A percentile compares a stretch with the other conserved stretches of the same genome.
phyloP scores from a whole-genome alignment of 1,140 invertebrate genomes.

The Euwallacea fornicatus region DNA sequence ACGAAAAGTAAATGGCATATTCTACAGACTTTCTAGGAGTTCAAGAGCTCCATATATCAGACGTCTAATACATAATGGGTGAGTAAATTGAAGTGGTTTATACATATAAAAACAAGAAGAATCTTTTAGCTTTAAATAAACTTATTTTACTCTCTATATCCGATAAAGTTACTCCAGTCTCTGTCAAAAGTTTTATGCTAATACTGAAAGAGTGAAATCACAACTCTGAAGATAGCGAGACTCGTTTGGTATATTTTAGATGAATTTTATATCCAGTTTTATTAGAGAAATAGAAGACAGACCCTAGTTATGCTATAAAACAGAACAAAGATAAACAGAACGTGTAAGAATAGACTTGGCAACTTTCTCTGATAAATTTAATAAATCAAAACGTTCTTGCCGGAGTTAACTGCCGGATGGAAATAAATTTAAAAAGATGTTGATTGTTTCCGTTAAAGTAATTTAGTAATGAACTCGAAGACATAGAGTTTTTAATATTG shows the following conservation, averaged over 20 bases:
- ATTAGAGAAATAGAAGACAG: conserved; percentile 5
- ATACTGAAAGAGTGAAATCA: conserved; percentile 12
- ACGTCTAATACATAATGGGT: conserved; percentile 2
- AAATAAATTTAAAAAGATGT: conserved; percentile 4
- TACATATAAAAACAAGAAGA: too few relatives aligned
- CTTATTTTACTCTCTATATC: not conserved
- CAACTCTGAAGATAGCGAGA: conserved; percentile 7
- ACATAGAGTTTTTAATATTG: conserved; percentile 4
- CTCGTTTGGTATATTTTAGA: not conserved
- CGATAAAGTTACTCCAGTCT: not conserved
- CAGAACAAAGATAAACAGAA: conserved; percentile 14
- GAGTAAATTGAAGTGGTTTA: not conserved
- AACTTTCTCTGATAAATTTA: conserved; percentile 21
- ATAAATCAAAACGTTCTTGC: conserved; percentile 11
- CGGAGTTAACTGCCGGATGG: not conserved
- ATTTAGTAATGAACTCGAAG: not conserved
- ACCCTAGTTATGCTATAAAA: conserved; percentile 8
- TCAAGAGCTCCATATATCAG: conserved; percentile 1
- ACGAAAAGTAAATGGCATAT: too few relatives aligned
- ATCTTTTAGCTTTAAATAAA: not conserved
- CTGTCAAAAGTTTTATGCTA: conserved; percentile 2
- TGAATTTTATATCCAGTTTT: conserved; percentile 11
- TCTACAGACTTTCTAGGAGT: not conserved
- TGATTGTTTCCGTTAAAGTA: conserved; percentile 2
- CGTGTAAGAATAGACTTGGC: conserved; percentile 6